A percentile compares a stretch with the other conserved stretches of the same genome.
Conservation (phyloP, 2,888 invertebrate genomes). For the Urechis unicinctus region DNA sequence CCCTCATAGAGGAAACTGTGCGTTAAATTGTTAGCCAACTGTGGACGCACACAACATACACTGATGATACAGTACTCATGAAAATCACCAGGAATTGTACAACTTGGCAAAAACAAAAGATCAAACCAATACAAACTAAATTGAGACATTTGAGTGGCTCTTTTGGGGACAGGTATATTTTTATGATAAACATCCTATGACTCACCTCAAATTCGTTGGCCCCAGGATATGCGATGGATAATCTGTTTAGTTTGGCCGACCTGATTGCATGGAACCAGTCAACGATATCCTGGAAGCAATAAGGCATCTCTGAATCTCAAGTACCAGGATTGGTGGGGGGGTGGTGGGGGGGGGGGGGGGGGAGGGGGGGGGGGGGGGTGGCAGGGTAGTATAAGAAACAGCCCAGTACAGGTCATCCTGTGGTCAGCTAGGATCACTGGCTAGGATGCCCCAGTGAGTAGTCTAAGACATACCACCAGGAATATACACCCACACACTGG, state of each 20-base stretch:
- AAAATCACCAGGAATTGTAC: neutral
- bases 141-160: too few species aligned
- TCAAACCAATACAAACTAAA: neutral
- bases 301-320: too few species aligned
- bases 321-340: too few species aligned
- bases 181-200: neutral
- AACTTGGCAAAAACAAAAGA: neutral
- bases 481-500: too few species aligned
- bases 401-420: too few species aligned
- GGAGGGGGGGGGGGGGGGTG: too few species aligned
- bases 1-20: constrained; percentile 81
- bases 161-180: too few species aligned
- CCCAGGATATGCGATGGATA: constrained; percentile 76
- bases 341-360: too few species aligned
- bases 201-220: constrained; percentile 36
- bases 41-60: constrained; percentile 12
- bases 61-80: neutral
- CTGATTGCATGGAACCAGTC: constrained; percentile 81
- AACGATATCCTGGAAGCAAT: constrained; percentile 59
- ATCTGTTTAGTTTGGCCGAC: constrained; percentile 74
- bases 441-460: too few species aligned
- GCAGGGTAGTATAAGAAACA: too few species aligned
- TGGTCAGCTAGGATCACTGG: too few species aligned
- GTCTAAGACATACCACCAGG: too few species aligned
- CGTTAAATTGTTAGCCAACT: constrained; percentile 65